Conservation (phyloP, 2,888 invertebrate genomes). For the Perizoma flavofasciatum region DNA sequence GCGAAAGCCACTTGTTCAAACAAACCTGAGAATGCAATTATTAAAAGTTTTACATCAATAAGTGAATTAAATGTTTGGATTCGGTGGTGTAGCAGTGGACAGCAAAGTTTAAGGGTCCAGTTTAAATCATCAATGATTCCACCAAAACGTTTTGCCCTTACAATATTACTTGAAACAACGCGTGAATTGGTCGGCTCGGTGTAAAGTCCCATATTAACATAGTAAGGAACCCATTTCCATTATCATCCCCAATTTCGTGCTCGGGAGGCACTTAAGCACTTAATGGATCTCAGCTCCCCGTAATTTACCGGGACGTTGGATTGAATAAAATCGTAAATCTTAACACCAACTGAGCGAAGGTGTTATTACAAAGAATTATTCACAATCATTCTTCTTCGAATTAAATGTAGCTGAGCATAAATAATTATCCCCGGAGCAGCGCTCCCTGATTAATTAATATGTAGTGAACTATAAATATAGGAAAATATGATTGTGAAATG, state of each 20-base stretch:
- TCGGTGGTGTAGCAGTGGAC: conserved; percentile 3
- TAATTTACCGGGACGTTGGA: conserved; percentile 79
- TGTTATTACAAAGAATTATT: conserved; percentile 74
- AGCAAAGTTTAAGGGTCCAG: conserved; percentile 45
- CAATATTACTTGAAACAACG: conserved; percentile 65
- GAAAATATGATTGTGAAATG: conserved; percentile 17
- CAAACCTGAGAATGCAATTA: conserved; percentile 35
- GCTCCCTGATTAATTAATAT: conserved; percentile 30
- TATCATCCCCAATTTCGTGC: conserved; percentile 82
- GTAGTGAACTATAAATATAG: conserved; percentile 17
- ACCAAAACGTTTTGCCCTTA: conserved; percentile 49
- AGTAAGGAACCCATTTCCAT: conserved; percentile 79
- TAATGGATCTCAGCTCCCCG: conserved; percentile 80
- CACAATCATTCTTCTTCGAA: conserved; percentile 61
- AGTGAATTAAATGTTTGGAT: conserved; percentile 6
- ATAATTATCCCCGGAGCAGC: conserved; percentile 36
- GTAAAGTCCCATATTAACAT: conserved; percentile 77
- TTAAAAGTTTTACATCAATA: conserved; percentile 1
- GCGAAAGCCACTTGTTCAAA: conserved; percentile 35
- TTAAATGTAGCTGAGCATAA: conserved; percentile 54
- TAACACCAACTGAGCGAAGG: conserved; percentile 70
- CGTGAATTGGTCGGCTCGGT: conserved; percentile 66
- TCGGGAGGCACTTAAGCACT: conserved; percentile 82
- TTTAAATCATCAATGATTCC: conserved; percentile 53
- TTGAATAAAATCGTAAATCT: conserved; percentile 82